These are phyloP conservation scores for Leuciscus idus DNA, from an alignment of 2,113 vertebrate genomes.

Conservation along the genomic window DNA sequence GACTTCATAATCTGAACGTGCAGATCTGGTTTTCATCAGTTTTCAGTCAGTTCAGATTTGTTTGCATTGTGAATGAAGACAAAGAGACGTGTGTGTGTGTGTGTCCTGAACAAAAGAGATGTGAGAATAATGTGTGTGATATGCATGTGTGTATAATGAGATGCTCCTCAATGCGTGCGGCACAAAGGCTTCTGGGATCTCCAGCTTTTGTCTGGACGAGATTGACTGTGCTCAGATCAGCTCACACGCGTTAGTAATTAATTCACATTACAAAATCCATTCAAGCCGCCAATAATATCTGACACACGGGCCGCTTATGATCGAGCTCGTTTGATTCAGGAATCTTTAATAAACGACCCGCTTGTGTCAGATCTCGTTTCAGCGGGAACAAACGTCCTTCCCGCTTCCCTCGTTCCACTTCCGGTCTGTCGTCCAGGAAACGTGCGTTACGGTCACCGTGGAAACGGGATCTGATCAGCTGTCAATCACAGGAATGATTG, in stretches of 20 bases:
- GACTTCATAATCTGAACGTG: no score
- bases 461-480: conserved; percentile 52
- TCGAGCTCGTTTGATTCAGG: neutral
- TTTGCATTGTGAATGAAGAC: neutral
- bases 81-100: no score
- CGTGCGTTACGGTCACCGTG: conserved; percentile 69
- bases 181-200: neutral
- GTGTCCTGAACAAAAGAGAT: no score
- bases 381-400: neutral
- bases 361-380: neutral
- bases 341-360: neutral
- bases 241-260: neutral
- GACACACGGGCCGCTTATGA: neutral
- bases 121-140: no score
- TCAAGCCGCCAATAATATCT: neutral
- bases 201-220: no score
- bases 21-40: neutral
- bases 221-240: neutral
- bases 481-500: conserved; percentile 56
- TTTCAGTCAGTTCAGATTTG: neutral
- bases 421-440: neutral
- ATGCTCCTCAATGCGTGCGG: neutral
- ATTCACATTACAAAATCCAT: neutral
- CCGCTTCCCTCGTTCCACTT: neutral
- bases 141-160: neutral